Conservation (phyloP, 1,140 invertebrate species). For the Drosophila hydei region DNA sequence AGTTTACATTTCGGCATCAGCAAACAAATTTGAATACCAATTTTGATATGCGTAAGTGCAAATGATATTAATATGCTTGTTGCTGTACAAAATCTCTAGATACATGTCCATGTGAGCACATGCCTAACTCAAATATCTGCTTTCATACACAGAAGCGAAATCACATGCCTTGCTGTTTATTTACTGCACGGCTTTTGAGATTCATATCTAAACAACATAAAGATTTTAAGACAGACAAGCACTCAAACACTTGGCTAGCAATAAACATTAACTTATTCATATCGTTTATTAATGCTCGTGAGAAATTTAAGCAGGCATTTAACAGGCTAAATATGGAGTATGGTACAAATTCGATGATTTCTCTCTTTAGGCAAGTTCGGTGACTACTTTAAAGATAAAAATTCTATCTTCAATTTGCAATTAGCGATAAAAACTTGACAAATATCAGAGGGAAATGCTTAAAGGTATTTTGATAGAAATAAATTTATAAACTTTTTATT, state of each 20-base stretch:
- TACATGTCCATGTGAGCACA: no score
- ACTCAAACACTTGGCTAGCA: no score
- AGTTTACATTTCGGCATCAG: neutral
- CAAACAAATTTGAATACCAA: neutral
- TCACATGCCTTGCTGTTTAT: neutral
- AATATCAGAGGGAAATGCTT: neutral
- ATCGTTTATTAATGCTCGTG: no score
- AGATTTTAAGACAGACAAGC: neutral
- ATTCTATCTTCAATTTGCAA: no score
- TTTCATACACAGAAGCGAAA: neutral
- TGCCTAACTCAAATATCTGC: no score
- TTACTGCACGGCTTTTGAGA: neutral
- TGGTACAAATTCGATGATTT: no score
- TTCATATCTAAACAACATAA: neutral
- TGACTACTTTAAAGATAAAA: no score
- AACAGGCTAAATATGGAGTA: no score
- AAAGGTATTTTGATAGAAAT: neutral
- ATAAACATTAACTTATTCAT: no score
- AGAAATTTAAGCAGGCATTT: no score
- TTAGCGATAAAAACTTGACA: neutral
- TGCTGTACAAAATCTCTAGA: neutral
- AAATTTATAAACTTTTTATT: neutral
- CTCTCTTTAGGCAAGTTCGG: no score
- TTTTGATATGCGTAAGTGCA: neutral
- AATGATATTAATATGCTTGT: neutral